Conservation (phyloP, 2,888 invertebrate genomes). For the Drosophila engyochracea region DNA sequence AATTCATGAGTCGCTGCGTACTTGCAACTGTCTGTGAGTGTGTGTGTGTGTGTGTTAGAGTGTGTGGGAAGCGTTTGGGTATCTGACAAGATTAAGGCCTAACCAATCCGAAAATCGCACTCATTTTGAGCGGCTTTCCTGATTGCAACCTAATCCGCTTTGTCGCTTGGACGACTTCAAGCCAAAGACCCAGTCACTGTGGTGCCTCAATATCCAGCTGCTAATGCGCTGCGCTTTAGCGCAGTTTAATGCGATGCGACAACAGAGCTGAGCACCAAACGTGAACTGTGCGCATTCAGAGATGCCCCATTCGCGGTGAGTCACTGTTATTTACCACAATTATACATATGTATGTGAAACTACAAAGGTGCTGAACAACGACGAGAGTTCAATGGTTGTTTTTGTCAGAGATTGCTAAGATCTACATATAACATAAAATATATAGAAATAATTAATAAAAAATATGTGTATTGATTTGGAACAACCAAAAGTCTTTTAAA, state of each 20-base stretch:
- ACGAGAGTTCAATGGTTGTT: not conserved
- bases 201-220: slow-evolving; percentile 66
- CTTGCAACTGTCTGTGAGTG: not conserved
- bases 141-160: slow-evolving; percentile 82
- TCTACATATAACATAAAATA: no score
- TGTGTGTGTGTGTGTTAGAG: slow-evolving; percentile 21
- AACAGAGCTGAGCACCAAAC: slow-evolving; percentile 61
- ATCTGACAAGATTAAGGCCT: slow-evolving; percentile 79
- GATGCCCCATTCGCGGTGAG: slow-evolving; percentile 22
- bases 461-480: no score
- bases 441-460: no score
- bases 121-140: slow-evolving; percentile 58
- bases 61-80: slow-evolving; percentile 79
- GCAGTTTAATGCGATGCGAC: slow-evolving; percentile 74
- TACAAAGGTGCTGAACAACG: not conserved
- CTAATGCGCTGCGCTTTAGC: slow-evolving; percentile 70
- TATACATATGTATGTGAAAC: not conserved
- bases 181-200: slow-evolving; percentile 30
- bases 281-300: slow-evolving; percentile 35
- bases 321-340: slow-evolving; percentile 2
- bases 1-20: slow-evolving; percentile 60
- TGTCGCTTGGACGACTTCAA: slow-evolving; percentile 64
- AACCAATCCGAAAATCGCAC: slow-evolving; percentile 79
- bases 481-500: no score
- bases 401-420: not conserved